These are phyloP conservation scores for Ctenopoma multispine DNA, from an alignment of 2,797 vertebrate genomes.

Conservation along the genomic window DNA sequence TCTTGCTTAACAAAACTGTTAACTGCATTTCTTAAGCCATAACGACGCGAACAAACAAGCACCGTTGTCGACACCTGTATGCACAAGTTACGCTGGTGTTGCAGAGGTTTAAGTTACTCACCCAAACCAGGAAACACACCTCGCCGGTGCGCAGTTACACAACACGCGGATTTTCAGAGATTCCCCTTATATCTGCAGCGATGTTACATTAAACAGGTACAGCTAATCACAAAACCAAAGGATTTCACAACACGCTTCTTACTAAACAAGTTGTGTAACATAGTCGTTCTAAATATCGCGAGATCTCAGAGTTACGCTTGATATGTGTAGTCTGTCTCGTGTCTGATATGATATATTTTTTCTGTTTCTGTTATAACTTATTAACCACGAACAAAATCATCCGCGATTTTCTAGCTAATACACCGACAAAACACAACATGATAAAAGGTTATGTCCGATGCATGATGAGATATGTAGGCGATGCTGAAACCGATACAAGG, in stretches of 20 bases:
- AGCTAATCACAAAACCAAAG: fast-evolving
- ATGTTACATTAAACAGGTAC: fast-evolving
- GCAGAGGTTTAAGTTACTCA: constrained; percentile 3
- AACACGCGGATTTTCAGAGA: fast-evolving
- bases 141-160: not conserved
- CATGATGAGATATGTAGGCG: constrained; percentile 59
- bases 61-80: too few species aligned
- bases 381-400: not conserved
- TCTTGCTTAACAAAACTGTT: too few species aligned
- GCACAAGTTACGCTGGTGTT: not conserved
- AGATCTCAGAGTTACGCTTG: not conserved
- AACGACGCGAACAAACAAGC: too few species aligned
- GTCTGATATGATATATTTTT: fast-evolving
- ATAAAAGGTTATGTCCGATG: not conserved
- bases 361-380: not conserved
- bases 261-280: constrained; percentile 60
- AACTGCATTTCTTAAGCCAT: too few species aligned
- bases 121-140: constrained; percentile 35
- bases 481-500: not conserved
- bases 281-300: constrained; percentile 39
- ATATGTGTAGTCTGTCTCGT: fast-evolving
- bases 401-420: fast-evolving
- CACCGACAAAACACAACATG: fast-evolving
- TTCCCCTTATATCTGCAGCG: not conserved
- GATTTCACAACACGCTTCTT: constrained; percentile 41